Evolutionary conservation across 2,888 invertebrate species (phyloP), one percentile per base, ranked within the genome.

Genomic region (Ochropacha duplaris): DNA sequence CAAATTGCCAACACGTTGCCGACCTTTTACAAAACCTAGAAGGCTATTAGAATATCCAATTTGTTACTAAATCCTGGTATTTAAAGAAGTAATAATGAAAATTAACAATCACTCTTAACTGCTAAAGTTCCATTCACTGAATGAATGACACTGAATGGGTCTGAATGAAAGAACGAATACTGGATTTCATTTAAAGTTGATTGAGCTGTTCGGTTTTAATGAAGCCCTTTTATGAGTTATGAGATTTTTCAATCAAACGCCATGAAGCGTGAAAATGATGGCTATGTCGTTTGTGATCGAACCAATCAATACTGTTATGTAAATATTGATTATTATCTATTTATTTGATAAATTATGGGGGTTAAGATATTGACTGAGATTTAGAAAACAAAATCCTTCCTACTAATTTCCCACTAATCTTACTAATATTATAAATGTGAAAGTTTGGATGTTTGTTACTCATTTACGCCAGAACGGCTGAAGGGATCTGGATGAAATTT

Each of bases 151-250:
- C n/a, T 52, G 51, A 52, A 57, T 54, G 55, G 44, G 55, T 59
- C 2, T 16, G 44, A 44, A 50, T 31, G 57, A 61, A 50, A 36
- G 56, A 55, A 54, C 52, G 57, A 57, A 56, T 62, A 62, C 59
- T 62, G 55, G 57, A 59, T 56, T 57, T 56, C 59, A 50, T 54
- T 62, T 59, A 55, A 58, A 28, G 50, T 57, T 59, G 55, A 62
- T 62, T 57, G 58, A 49, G 31, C 52, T 31, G 34, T 19, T 31
- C 14, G 16, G 19, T 19, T 31, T 22, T 52, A 31, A 52, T 52
- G 31, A 52, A 51, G 31, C n/a, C n/a, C 4, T 52, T 52, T 34
- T 12, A 4, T 31, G 6, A 44, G 44, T 44, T 44, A 16, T 19
- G 16, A 19, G 39, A 19, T 44, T 44, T 44, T 39, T 39, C 44